These are phyloP conservation scores for Grantiella picta DNA, from an alignment of 2,113 vertebrate species.

Conservation along the genomic window DNA sequence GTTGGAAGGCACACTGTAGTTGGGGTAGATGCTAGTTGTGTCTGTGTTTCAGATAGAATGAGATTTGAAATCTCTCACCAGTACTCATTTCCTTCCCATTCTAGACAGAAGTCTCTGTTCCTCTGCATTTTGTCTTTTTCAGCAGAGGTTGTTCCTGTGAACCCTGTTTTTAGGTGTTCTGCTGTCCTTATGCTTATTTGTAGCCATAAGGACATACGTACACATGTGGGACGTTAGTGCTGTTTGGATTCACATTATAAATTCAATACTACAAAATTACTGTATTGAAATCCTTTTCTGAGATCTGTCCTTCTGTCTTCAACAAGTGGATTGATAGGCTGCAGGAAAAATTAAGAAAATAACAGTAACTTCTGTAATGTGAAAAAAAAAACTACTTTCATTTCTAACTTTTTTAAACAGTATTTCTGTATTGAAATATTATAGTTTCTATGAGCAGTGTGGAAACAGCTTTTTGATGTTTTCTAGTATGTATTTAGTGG, in stretches of 20 bases:
- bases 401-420: not conserved
- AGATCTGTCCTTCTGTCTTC: not conserved
- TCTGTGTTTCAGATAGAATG: fast-evolving
- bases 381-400: not conserved
- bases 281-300: not conserved
- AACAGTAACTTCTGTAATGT: not conserved
- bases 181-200: not conserved
- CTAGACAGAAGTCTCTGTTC: not conserved
- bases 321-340: not conserved
- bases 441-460: not conserved
- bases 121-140: not conserved
- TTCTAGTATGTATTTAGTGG: not conserved
- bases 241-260: not conserved
- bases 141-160: not conserved
- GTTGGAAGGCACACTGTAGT: fast-evolving
- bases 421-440: not conserved
- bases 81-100: not conserved
- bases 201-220: fast-evolving
- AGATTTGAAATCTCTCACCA: not conserved
- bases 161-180: not conserved
- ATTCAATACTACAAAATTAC: fast-evolving
- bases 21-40: not conserved
- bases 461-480: not conserved
- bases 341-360: not conserved
- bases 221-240: not conserved